A percentile compares a stretch with the other conserved stretches of the same genome.
phyloP scores from a whole-genome alignment of 2,113 vertebrate species.

The Grammomys dolichurus region DNA sequence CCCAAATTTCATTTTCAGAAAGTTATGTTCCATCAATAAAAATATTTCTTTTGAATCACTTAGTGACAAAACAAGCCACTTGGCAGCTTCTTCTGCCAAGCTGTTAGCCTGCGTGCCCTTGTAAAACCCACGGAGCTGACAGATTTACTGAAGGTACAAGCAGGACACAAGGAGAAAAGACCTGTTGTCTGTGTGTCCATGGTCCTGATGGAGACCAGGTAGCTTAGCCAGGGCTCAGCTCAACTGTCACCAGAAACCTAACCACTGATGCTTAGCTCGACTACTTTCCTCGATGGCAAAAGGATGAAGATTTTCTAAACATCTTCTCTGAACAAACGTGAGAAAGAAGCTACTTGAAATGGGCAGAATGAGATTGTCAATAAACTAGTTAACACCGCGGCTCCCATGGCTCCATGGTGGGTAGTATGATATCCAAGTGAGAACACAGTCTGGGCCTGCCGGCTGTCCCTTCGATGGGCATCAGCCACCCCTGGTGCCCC shows the following conservation, averaged over 20 bases:
- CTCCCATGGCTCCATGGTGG: background rate
- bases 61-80: constrained; percentile 72
- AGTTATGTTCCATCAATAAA: constrained; percentile 70
- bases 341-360: constrained; percentile 29
- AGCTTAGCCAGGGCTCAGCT: constrained; percentile 19
- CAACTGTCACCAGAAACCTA: background rate
- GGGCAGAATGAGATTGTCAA: constrained; percentile 30
- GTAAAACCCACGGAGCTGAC: constrained; percentile 40
- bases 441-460: constrained; percentile 13
- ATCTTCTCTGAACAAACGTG: constrained; percentile 6
- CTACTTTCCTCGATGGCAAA: background rate
- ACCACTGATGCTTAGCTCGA: constrained; percentile 7
- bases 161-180: constrained; percentile 27
- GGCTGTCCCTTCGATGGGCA: background rate
- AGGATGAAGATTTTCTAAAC: background rate
- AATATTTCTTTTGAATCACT: constrained; percentile 77
- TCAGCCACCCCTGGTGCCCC: background rate
- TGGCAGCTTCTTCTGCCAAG: constrained; percentile 75
- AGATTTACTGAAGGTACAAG: constrained; percentile 16
- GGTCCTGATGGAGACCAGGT: background rate
- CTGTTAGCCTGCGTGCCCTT: constrained; percentile 23
- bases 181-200: background rate
- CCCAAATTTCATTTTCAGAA: constrained; percentile 80
- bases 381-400: background rate
- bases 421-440: background rate